Base-by-base conservation (phyloP, 2,113 vertebrate species). In the Nothocercus julius region DNA sequence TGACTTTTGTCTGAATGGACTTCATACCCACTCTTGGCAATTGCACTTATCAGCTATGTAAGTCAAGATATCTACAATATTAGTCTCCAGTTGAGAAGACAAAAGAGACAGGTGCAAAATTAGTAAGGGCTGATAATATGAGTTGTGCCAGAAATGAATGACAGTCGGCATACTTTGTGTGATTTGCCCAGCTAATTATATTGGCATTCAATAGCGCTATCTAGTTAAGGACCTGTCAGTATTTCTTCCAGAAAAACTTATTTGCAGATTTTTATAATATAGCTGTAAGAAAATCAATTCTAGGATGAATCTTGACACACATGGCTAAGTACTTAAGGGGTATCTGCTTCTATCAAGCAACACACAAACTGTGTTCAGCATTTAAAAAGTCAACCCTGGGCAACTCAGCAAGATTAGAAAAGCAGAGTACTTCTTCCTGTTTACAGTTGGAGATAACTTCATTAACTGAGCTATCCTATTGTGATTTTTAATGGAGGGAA, bases 181-280 rank as follows among this genome's bases (percentile, higher is more conserved):
- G 86, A 95, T 88, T 91, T 94, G 82, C 67, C 90, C 82, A 77
- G 62, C 56, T 97, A 96, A 97, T 97, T 97, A 87, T 89, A 63
- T 82, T 88, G 84, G 83, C 72, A 87, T 95, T 94, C 92, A 68
- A 82, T 87, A 94, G 27, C 66, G n/a, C 62, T 93, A 17, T 78
- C 73, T 92, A 78, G 82, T 93, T 96, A 95, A 95, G 76, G 84
- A 74, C 91, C 76, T 95, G 92, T 88, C 96, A 97, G 88, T 70
- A 36, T 91, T 87, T 94, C 85, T 76, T 81, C 66, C 27, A 79
- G 73, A 59, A 90, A 74, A 82, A 62, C 68, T 89, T 92, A 84
- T 95, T 96, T 92, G 51, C 21, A 73, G 38, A 36, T 14, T 92
- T 95, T 95, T 86, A 88, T 85, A 88, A 91, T 34, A 73, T 11